Evolutionary conservation across 2,888 invertebrate species (phyloP).

Genomic region (Camponotus fellah): DNA sequence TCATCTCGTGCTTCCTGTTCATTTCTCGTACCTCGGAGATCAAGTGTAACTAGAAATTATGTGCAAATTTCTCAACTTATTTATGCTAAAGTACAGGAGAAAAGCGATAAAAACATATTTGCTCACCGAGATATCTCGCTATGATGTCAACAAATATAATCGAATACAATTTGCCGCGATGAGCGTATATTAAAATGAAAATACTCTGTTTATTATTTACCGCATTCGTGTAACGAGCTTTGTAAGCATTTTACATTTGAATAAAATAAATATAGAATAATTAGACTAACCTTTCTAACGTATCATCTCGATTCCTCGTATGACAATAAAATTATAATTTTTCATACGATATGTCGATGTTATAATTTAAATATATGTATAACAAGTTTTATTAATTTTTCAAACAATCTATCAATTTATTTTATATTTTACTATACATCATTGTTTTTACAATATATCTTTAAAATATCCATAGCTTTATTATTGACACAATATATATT

Average conservation of each 20-base stretch:
- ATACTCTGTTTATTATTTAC: not conserved
- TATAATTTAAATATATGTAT: not conserved
- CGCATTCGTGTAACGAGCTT: not conserved
- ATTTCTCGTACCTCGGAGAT: not conserved
- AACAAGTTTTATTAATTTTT: not conserved
- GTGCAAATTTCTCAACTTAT: not conserved
- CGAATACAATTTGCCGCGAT: not conserved
- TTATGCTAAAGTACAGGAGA: not conserved
- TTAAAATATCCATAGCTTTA: too few species aligned
- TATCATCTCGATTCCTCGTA: not conserved
- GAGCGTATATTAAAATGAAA: not conserved
- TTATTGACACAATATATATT: too few species aligned
- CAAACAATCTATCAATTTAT: not conserved
- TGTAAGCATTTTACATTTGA: not conserved
- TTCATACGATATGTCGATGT: not conserved
- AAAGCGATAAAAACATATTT: too few species aligned
- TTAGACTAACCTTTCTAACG: not conserved
- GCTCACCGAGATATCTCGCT: not conserved
- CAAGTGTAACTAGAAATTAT: not conserved
- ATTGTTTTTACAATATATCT: too few species aligned
- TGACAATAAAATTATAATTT: not conserved
- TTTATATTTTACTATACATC: not conserved
- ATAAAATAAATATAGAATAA: not conserved
- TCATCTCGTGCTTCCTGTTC: not conserved
- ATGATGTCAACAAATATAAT: not conserved